Evolutionary conservation across 2,888 invertebrate species (phyloP), one percentile per base, ranked within the genome.

Genomic region (Aphidius colemani): DNA sequence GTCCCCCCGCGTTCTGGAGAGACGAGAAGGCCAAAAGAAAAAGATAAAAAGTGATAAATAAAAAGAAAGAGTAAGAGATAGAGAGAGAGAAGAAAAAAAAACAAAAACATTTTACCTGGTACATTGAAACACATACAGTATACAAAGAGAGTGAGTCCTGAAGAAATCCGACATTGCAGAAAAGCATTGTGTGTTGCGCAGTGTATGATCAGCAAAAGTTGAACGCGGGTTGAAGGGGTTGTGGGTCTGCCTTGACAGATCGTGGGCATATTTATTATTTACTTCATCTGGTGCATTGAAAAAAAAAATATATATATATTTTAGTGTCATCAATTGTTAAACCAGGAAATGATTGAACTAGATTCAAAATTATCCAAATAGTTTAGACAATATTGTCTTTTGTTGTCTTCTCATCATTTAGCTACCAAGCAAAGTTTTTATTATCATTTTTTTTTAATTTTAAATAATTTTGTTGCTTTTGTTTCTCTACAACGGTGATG

Each of bases 161-260:
- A 30, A 30, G 4, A 30, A 30, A 30, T 30, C 30, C 30, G 30
- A 30, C 30, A 30, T 30, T 30, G 30, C 30, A 30, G 30, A 30
- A 30, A 30, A 30, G 30, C 30, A 30, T 30, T 30, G 30, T 5
- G 30, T 30, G 48, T 48, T 11, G 48, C 48, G 48, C 48, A 51
- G 56, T 56, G 56, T 56, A 45, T 45, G 45, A 56, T 56, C 56
- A 11, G 53, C n/a, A 40, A 39, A 56, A 56, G 45, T 56, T 56
- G 56, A 5, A 56, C 56, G 44, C 56, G 45, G 56, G 44, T 45
- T 44, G 45, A 44, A 13, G 45, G 7, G 45, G 56, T 18, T 30
- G 30, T 30, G 30, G 30, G 30, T 30, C 30, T 18, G 18, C 18
- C 18, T 56, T 18, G 56, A 44, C 9, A 56, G 56, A 10, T 55